Percentiles rank a stretch among this genome's conserved stretches.
phyloP scores from a whole-genome alignment of 2,888 invertebrate species.

The Thera britannica region DNA sequence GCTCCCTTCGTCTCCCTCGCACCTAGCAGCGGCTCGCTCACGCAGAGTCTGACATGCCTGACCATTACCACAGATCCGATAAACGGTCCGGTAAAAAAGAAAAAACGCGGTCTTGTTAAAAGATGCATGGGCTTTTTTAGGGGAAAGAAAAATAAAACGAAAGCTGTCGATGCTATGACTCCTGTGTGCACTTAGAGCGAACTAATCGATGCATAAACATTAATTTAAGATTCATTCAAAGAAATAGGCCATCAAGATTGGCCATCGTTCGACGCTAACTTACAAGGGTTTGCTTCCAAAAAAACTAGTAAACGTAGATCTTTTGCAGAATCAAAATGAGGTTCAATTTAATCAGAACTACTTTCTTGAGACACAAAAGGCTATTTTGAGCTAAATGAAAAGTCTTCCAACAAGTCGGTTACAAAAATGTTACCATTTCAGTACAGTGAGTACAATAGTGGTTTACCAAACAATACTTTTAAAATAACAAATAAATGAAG shows the following conservation, averaged over 20 bases:
- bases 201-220: neutral
- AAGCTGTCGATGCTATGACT: neutral
- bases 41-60: neutral
- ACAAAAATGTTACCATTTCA: too few relatives aligned
- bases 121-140: neutral
- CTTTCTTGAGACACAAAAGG: too few relatives aligned
- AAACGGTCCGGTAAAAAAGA: neutral
- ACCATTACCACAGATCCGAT: neutral
- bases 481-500: too few relatives aligned
- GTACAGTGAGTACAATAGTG: too few relatives aligned
- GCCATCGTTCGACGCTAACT: neutral
- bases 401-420: too few relatives aligned
- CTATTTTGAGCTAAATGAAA: too few relatives aligned
- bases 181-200: neutral
- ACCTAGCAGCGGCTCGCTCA: constrained; percentile 5
- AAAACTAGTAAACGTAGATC: neutral
- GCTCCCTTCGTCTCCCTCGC: constrained; percentile 12
- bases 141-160: constrained; percentile 11
- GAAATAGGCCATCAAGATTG: too few relatives aligned
- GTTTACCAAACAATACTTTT: too few relatives aligned
- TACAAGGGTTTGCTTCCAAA: neutral
- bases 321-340: too few relatives aligned
- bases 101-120: constrained; percentile 6
- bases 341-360: too few relatives aligned
- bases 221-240: neutral